phyloP scores from a whole-genome alignment of 2,888 invertebrate species.

The Stenodera caucasica region DNA sequence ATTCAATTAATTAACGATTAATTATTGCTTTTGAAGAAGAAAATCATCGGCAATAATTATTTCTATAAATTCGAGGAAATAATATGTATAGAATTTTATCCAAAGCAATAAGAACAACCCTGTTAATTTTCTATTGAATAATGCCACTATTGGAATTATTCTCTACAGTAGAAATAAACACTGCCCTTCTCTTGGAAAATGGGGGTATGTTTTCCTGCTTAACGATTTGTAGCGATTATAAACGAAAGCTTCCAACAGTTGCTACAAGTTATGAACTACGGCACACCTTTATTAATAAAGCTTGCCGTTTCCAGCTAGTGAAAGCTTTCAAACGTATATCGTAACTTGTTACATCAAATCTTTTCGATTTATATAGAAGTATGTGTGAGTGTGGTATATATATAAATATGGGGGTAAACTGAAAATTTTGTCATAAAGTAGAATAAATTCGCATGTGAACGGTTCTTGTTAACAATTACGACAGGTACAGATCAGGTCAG shows the following conservation, averaged over 20 bases:
- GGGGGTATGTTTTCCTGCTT: not conserved
- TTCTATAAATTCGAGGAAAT: too few species aligned
- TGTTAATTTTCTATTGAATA: too few species aligned
- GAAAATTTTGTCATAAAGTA: not conserved
- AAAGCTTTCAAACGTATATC: not conserved
- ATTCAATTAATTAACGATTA: not conserved
- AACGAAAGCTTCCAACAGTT: not conserved
- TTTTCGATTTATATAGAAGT: not conserved
- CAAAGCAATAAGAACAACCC: too few species aligned
- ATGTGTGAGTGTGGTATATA: not conserved
- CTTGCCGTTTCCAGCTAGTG: not conserved
- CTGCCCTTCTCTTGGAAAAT: not conserved
- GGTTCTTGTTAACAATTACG: constrained; percentile 2
- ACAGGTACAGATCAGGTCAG: constrained; percentile 25
- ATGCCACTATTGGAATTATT: too few species aligned
- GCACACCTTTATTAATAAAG: not conserved
- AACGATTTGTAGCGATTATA: not conserved
- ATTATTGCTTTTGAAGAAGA: too few species aligned
- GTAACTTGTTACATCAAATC: not conserved
- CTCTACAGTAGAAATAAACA: not conserved
- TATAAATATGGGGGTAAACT: not conserved
- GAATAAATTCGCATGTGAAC: not conserved
- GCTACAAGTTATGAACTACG: not conserved
- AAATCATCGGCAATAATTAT: too few species aligned
- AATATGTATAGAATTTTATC: too few species aligned